phyloP scores from a whole-genome alignment of 1,140 invertebrate genomes.

The Drosophila pseudoananassae region DNA sequence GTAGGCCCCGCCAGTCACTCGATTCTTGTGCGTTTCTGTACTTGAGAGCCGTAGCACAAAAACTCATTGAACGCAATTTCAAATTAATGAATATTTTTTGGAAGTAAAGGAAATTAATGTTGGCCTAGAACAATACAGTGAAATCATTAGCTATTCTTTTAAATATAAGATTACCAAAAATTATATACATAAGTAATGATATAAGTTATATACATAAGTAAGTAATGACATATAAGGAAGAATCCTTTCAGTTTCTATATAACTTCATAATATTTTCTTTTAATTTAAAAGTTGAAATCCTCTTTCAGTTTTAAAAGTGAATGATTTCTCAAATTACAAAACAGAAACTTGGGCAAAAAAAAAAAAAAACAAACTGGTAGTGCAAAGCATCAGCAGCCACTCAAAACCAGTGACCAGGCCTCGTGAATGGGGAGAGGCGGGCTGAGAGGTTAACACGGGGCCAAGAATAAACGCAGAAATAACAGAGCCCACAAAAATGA shows the following conservation, averaged over 20 bases:
- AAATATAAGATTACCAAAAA: not conserved
- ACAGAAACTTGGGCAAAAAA: conserved; percentile 24
- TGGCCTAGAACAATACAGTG: not conserved
- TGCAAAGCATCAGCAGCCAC: conserved; percentile 66
- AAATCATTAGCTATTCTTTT: conserved; percentile 19
- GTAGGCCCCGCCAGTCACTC: conserved; percentile 40
- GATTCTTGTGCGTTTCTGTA: conserved; percentile 36
- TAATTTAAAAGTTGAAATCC: not conserved
- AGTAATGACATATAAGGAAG: no score
- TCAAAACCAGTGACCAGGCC: conserved; percentile 15
- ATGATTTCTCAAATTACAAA: conserved; percentile 63
- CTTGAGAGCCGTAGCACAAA: conserved; percentile 29
- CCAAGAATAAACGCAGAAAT: conserved; percentile 52
- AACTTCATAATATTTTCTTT: no score
- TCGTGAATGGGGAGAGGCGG: not conserved
- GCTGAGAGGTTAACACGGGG: conserved; percentile 14
- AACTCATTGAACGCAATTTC: conserved; percentile 47
- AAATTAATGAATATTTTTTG: conserved; percentile 55
- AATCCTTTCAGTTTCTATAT: no score
- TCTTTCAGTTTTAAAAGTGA: conserved; percentile 12
- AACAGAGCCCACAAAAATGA: conserved; percentile 74
- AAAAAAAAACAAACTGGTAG: conserved; percentile 36
- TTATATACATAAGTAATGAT: no score
- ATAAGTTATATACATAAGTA: no score
- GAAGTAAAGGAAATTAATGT: conserved; percentile 6